Conservation (phyloP, 2,888 invertebrate genomes). For the Sylvicola fuscatus region DNA sequence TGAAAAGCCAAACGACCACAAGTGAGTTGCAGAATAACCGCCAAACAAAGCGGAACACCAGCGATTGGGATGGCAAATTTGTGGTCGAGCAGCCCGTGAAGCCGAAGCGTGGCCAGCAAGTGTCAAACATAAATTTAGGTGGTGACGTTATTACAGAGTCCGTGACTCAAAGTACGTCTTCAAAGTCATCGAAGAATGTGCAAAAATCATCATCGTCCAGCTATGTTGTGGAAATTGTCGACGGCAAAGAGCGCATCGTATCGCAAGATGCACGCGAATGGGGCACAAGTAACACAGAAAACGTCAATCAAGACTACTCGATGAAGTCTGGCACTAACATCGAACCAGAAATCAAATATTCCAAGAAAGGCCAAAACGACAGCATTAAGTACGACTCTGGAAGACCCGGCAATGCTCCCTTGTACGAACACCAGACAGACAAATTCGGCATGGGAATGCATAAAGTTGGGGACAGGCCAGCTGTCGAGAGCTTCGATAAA, state of each 20-base stretch:
- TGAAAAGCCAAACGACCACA: no score
- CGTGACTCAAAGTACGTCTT: conserved; percentile 19
- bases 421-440: conserved; percentile 12
- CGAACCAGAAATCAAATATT: conserved; percentile 32
- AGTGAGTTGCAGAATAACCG: no score
- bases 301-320: conserved; percentile 30
- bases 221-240: conserved; percentile 41
- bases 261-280: conserved; percentile 37
- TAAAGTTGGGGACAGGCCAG: no score
- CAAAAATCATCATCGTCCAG: conserved; percentile 39
- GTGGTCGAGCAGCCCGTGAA: not conserved
- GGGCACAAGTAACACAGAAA: conserved; percentile 29
- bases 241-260: conserved; percentile 39
- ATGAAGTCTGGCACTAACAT: conserved; percentile 34
- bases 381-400: conserved; percentile 34
- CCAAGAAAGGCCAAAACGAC: conserved; percentile 31
- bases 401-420: conserved; percentile 28
- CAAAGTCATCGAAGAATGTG: conserved; percentile 1
- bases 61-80: conserved; percentile 4
- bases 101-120: no score
- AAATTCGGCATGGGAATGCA: no score
- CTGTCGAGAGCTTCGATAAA: no score
- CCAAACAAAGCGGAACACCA: conserved; percentile 11
- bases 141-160: conserved; percentile 6
- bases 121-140: no score